Evolutionary conservation across 2,888 invertebrate genomes (phyloP).

Genomic region (Cancer borealis): DNA sequence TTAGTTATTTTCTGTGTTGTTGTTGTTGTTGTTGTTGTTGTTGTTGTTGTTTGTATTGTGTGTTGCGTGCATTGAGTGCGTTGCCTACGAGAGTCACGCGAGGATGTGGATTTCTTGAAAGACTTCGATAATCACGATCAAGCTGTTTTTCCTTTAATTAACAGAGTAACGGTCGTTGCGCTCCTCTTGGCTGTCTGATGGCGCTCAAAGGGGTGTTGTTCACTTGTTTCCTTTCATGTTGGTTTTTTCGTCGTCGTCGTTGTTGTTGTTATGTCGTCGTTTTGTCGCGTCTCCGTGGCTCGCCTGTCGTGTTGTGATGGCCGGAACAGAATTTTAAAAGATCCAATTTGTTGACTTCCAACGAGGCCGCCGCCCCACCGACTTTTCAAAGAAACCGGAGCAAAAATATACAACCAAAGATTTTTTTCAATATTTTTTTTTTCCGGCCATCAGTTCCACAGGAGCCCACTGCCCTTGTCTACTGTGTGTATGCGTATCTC

Average conservation of each 20-base stretch:
- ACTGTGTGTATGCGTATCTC: background rate
- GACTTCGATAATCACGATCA: background rate
- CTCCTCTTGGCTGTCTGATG: background rate
- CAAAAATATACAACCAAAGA: background rate
- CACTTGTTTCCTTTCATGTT: background rate
- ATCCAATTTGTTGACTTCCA: background rate
- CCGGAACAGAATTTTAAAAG: background rate
- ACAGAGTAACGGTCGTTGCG: background rate
- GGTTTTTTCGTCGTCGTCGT: background rate
- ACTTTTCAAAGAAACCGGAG: background rate
- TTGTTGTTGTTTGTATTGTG: too few relatives aligned
- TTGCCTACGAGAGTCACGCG: too few relatives aligned
- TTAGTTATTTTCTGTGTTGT: background rate
- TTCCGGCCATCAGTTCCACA: background rate
- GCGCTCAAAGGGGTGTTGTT: background rate
- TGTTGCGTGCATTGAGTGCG: too few relatives aligned
- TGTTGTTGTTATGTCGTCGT: background rate
- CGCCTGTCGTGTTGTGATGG: background rate
- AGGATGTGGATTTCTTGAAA: too few relatives aligned
- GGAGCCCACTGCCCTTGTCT: background rate
- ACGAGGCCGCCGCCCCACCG: background rate
- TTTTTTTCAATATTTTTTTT: constrained; percentile 5
- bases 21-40: too few relatives aligned
- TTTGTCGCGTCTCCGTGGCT: background rate
- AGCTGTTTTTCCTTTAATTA: background rate